Conservation (phyloP, 2,797 vertebrate species). For the Molossus alvarezi region DNA sequence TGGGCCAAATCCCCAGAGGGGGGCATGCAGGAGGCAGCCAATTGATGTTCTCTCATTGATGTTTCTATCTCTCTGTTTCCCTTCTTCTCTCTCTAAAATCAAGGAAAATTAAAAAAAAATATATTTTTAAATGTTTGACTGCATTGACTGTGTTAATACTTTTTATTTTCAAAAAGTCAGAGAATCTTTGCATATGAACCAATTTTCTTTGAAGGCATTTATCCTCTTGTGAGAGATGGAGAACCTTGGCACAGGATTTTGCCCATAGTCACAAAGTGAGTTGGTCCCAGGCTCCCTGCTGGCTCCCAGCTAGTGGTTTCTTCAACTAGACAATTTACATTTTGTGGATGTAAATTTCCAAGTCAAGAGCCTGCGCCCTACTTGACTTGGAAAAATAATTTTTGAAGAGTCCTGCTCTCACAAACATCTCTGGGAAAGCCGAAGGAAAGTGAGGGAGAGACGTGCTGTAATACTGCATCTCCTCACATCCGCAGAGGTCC, state of each 20-base stretch:
- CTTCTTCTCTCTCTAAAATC: no score
- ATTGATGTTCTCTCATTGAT: no score
- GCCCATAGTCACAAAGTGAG: not conserved
- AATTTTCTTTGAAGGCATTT: not conserved
- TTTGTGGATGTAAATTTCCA: conserved; percentile 18
- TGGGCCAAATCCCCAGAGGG: no score
- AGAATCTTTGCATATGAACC: not conserved
- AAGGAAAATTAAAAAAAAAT: no score
- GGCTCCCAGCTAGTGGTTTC: not conserved
- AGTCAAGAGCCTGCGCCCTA: not conserved
- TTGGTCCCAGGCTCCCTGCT: not conserved
- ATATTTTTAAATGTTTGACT: no score
- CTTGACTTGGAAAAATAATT: conserved; percentile 33
- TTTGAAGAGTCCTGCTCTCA: conserved; percentile 16
- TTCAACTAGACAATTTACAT: not conserved
- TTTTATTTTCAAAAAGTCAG: conserved; percentile 46
- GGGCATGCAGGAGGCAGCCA: no score
- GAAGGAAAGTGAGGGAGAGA: no score
- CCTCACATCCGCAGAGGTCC: not conserved
- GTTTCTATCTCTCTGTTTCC: no score
- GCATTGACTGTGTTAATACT: not conserved
- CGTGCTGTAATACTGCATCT: conserved; percentile 62
- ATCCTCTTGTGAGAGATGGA: not conserved
- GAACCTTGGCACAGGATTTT: not conserved
- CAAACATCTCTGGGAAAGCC: not conserved